phyloP scores from a whole-genome alignment of 2,113 vertebrate species.

The Archilochus colubris region DNA sequence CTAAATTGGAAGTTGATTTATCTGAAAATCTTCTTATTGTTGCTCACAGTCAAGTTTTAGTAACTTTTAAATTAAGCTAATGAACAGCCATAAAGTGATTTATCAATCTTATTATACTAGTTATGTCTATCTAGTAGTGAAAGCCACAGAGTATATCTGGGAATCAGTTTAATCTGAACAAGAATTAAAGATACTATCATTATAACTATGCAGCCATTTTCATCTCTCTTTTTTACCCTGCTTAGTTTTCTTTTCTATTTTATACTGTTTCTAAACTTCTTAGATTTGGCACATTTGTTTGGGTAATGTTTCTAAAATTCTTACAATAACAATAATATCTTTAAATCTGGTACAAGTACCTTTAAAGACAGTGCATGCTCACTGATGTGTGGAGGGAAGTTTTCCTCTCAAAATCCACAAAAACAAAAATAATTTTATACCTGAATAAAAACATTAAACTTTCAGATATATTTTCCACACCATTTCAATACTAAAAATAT shows the following conservation, averaged over 20 bases:
- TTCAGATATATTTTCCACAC: background rate
- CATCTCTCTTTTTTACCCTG: background rate
- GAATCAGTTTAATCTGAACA: background rate
- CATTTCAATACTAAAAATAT: background rate
- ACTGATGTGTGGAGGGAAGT: background rate
- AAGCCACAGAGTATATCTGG: background rate
- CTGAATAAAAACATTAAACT: background rate
- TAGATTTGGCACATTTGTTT: background rate
- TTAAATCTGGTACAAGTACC: background rate
- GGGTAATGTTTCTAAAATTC: background rate
- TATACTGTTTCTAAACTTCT: background rate
- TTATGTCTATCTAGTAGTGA: background rate
- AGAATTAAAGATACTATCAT: background rate
- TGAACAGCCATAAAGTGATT: background rate
- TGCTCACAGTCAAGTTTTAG: background rate
- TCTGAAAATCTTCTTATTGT: background rate
- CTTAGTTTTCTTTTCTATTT: background rate
- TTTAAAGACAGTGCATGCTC: background rate
- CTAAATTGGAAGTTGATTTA: background rate
- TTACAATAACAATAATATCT: background rate
- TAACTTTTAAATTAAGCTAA: background rate
- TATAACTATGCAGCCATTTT: background rate
- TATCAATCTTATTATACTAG: background rate
- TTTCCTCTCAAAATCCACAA: background rate
- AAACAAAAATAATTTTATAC: background rate